phyloP scores from a whole-genome alignment of 2,797 vertebrate species.

The Astyanax mexicanus region DNA sequence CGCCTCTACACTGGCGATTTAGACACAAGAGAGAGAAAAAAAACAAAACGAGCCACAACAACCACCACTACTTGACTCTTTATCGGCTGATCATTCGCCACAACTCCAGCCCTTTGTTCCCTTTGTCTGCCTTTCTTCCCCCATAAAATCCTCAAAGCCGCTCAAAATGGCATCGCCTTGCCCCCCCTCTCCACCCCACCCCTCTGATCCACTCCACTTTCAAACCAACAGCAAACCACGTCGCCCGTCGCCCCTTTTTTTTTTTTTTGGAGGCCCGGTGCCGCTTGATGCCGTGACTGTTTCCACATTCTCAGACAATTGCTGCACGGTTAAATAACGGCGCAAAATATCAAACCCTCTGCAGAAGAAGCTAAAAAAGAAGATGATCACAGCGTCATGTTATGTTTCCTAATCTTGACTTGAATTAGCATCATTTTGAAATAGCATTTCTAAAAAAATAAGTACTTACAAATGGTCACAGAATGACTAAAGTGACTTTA shows the following conservation, averaged over 20 bases:
- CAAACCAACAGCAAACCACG: conserved; percentile 45
- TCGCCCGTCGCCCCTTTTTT: too few relatives aligned
- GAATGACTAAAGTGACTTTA: too few relatives aligned
- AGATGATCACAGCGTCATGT: too few relatives aligned
- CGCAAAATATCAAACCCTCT: too few relatives aligned
- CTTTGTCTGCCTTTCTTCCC: conserved; percentile 22
- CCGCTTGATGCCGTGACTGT: conserved; percentile 15
- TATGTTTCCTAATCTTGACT: too few relatives aligned
- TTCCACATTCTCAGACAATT: conserved; percentile 22
- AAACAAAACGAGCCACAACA: conserved; percentile 32
- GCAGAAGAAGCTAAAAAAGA: too few relatives aligned
- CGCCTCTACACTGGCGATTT: conserved; percentile 47
- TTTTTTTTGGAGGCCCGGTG: conserved; percentile 28
- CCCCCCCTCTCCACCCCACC: too few relatives aligned
- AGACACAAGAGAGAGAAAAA: conserved; percentile 44
- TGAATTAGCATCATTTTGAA: too few relatives aligned
- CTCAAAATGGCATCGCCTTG: conserved; percentile 42
- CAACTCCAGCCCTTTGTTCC: conserved; percentile 39
- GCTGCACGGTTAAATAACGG: too few relatives aligned
- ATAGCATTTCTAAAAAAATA: too few relatives aligned
- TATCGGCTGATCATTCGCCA: conserved; percentile 42
- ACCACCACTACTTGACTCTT: conserved; percentile 51
- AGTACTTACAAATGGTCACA: too few relatives aligned
- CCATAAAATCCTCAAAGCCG: conserved; percentile 40
- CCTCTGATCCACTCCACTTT: conserved; percentile 28